phyloP scores from a whole-genome alignment of 2,113 vertebrate species.

The Neogobius melanostomus region DNA sequence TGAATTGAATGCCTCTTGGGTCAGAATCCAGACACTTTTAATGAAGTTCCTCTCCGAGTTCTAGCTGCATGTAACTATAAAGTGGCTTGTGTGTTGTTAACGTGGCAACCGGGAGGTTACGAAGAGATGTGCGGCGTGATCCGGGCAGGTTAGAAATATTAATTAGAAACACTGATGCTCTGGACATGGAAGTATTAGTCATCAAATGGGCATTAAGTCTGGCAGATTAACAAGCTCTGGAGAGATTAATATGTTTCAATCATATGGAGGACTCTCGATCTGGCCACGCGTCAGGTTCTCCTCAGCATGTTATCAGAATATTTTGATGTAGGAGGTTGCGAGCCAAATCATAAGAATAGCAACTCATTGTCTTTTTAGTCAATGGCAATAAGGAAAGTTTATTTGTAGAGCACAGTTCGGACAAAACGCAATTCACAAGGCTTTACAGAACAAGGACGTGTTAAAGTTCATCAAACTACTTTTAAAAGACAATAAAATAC shows the following conservation, averaged over 20 bases:
- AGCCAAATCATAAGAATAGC: too few relatives aligned
- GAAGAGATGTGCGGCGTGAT: slow-evolving; percentile 1
- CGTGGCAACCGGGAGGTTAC: slow-evolving; percentile 32
- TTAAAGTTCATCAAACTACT: too few relatives aligned
- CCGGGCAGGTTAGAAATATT: slow-evolving; percentile 4
- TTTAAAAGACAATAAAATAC: too few relatives aligned
- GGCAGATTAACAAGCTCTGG: slow-evolving; percentile 8
- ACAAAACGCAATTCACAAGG: too few relatives aligned
- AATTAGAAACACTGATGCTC: slow-evolving; percentile 25
- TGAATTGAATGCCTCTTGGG: background rate
- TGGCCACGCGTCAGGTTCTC: too few relatives aligned
- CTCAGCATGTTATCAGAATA: too few relatives aligned
- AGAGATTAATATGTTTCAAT: background rate
- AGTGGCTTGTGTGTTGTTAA: slow-evolving; percentile 12
- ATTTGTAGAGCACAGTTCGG: too few relatives aligned
- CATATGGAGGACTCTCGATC: too few relatives aligned
- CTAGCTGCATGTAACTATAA: background rate
- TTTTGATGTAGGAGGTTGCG: too few relatives aligned
- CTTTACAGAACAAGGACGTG: too few relatives aligned
- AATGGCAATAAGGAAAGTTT: too few relatives aligned
- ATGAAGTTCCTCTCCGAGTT: background rate
- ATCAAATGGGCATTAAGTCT: slow-evolving; percentile 6
- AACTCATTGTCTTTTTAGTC: too few relatives aligned
- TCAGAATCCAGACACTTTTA: background rate
- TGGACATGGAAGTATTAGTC: slow-evolving; percentile 13